Conservation (phyloP, 2,888 invertebrate species). For the Hypomecis atomaria region DNA sequence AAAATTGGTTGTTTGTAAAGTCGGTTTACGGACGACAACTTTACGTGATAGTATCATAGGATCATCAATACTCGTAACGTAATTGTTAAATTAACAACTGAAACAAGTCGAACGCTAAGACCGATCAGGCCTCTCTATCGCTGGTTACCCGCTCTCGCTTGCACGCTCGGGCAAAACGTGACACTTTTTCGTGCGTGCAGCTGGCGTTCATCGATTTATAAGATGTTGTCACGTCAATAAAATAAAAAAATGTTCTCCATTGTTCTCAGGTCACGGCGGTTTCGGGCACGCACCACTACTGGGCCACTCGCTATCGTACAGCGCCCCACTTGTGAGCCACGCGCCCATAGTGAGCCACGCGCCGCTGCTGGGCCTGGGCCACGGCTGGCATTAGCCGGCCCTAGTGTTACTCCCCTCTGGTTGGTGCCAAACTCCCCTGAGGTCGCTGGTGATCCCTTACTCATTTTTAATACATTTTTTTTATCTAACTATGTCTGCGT, state of each 20-base stretch:
- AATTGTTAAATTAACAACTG: too few species aligned
- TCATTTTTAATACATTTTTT: slow-evolving; percentile 41
- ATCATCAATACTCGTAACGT: too few species aligned
- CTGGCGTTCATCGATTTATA: too few species aligned
- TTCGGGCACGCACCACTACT: slow-evolving; percentile 41
- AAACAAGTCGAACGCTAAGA: too few species aligned
- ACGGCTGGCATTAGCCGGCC: slow-evolving; percentile 63
- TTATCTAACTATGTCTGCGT: slow-evolving; percentile 6
- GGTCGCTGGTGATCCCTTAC: slow-evolving; percentile 43
- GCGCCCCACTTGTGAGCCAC: slow-evolving; percentile 36
- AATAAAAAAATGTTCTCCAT: not conserved
- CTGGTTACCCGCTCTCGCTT: too few species aligned
- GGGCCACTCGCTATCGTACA: slow-evolving; percentile 45
- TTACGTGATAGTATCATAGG: too few species aligned
- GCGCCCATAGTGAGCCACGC: slow-evolving; percentile 48
- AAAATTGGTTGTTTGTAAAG: too few species aligned
- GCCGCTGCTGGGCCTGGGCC: slow-evolving; percentile 60
- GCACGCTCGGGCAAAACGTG: too few species aligned
- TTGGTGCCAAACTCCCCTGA: slow-evolving; percentile 64
- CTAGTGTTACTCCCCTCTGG: slow-evolving; percentile 34
- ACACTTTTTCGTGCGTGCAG: too few species aligned
- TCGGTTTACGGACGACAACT: too few species aligned
- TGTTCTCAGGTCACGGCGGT: slow-evolving; percentile 39
- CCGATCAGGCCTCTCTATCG: too few species aligned
- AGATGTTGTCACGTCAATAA: too few species aligned